A percentile compares a stretch with the other conserved stretches of the same genome.
phyloP scores from a whole-genome alignment of 2,888 invertebrate genomes.

The Lingula anatina region DNA sequence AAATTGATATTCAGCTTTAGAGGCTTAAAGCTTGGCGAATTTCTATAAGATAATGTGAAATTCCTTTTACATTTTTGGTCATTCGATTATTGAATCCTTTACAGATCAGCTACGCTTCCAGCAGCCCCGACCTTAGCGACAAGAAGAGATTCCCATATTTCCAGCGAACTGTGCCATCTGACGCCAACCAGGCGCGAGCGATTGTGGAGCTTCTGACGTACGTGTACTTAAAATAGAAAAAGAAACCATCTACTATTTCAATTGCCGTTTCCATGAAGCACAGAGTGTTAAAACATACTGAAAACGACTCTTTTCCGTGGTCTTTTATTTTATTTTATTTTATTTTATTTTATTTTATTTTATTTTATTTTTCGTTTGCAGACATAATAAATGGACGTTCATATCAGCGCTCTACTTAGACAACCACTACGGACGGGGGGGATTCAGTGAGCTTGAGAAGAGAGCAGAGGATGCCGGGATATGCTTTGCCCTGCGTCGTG shows the following conservation, averaged over 20 bases:
- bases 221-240: slow-evolving; percentile 13
- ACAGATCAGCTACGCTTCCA: slow-evolving; percentile 58
- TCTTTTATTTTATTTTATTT: too few relatives aligned
- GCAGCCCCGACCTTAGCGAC: slow-evolving; percentile 57
- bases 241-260: too few relatives aligned
- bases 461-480: slow-evolving; percentile 54
- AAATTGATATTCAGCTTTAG: too few relatives aligned
- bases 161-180: slow-evolving; percentile 59
- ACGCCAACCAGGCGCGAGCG: slow-evolving; percentile 58
- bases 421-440: slow-evolving; percentile 58
- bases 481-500: slow-evolving; percentile 56
- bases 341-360: too few relatives aligned
- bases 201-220: slow-evolving; percentile 58
- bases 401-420: slow-evolving; percentile 58
- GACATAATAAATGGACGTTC: slow-evolving; percentile 57
- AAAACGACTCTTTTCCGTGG: too few relatives aligned
- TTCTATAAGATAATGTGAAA: too few relatives aligned
- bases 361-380: slow-evolving; percentile 28
- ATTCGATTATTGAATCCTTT: slow-evolving; percentile 3
- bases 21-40: too few relatives aligned
- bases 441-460: slow-evolving; percentile 54
- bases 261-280: too few relatives aligned
- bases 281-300: too few relatives aligned
- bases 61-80: background rate
- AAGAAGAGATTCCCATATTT: slow-evolving; percentile 57